Base-by-base conservation (phyloP, 2,888 invertebrate species). In the Odontocerum albicorne region DNA sequence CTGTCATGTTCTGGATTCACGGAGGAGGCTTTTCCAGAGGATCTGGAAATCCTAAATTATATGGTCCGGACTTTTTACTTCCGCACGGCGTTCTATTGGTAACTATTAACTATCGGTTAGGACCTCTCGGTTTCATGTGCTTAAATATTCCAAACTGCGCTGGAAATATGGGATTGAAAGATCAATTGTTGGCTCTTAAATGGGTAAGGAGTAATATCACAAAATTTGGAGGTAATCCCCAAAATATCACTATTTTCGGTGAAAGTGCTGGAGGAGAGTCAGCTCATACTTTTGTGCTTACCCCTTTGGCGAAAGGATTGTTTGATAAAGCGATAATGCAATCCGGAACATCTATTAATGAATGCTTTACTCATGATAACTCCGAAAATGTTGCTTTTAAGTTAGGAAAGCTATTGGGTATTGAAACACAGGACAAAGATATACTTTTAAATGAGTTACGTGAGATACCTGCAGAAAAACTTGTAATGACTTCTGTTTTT, bases 1-100 rank as follows among this genome's bases (percentile, higher is more conserved):
- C 58, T 12, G 58, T 58, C 2, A 54, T 61, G 50, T 50, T 57
- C 27, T 58, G 57, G 43, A 51, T 56, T 33, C 58, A 58, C 27
- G 58, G 58, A n/a, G 58, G 58, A 27, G 58, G 49, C 19, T 58
- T 58, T 42, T 32, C 8, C 4, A 35, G 35, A 27, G 58, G 54
- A 16, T 54, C 54, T 17, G 54, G 58, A 22, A 40, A 35, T 15
- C 13, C 39, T 10, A 13, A 21, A 10, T 6, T 54, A 4, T 58
- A 54, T 17, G 54, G 54, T 4, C 58, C 58, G 4, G 58, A 58
- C 16, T 35, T 20, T 45, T 27, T 58, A 4, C 19, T 58, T 2
- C 21, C 49, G 27, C 19, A 17, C 4, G 22, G 50, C n/a, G 50
- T 58, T n/a, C 39, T 58, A 10, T 7, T 58, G 7, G 58, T 58